Conservation (phyloP, 2,888 invertebrate species). For the Monoplex corrugatus region DNA sequence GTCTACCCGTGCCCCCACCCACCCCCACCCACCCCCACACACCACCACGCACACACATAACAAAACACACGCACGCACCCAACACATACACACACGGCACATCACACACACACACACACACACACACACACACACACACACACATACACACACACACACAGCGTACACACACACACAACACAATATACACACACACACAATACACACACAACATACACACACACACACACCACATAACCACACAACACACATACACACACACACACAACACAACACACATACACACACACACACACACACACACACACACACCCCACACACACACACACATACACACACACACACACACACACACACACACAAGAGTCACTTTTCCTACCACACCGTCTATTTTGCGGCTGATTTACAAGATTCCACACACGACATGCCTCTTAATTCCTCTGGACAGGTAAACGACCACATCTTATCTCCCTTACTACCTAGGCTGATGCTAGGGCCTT, state of each 20-base stretch:
- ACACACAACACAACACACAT: background rate
- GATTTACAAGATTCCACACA: slow-evolving; percentile 11
- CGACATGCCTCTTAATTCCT: background rate
- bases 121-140: slow-evolving; percentile 8
- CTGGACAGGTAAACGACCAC: background rate
- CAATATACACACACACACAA: background rate
- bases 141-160: slow-evolving; percentile 12
- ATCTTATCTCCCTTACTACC: too few relatives aligned
- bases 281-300: slow-evolving; percentile 20
- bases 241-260: background rate
- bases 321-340: slow-evolving; percentile 25
- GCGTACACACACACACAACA: background rate
- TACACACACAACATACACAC: background rate
- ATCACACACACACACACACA: background rate
- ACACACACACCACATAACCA: too few relatives aligned
- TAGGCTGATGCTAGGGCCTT: too few relatives aligned
- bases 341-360: slow-evolving; percentile 18
- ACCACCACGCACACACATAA: background rate
- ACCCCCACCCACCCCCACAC: background rate
- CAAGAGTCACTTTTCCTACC: too few relatives aligned
- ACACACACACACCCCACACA: background rate
- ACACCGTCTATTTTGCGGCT: too few relatives aligned
- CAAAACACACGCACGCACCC: background rate
- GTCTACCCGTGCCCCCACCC: background rate
- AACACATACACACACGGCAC: too few relatives aligned